phyloP scores from a whole-genome alignment of 2,888 invertebrate species.

The Epinotia nisella region DNA sequence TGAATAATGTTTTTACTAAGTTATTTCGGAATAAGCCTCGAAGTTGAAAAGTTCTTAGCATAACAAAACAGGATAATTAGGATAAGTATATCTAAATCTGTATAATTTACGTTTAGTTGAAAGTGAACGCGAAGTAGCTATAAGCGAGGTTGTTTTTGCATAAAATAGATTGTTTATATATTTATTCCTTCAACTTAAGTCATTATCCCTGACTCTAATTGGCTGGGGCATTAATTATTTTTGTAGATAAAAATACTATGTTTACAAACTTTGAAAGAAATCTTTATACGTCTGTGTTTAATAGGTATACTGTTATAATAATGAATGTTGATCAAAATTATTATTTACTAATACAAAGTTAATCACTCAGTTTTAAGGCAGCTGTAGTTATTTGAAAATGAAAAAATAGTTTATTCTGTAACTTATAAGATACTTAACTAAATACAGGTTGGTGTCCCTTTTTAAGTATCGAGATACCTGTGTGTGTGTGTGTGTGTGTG shows the following conservation, averaged over 20 bases:
- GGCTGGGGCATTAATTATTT: slow-evolving; percentile 14
- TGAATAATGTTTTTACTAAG: slow-evolving; percentile 1
- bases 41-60: slow-evolving; percentile 1
- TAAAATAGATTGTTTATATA: not conserved
- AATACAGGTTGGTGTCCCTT: too few relatives aligned
- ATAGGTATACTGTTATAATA: too few relatives aligned
- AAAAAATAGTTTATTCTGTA: too few relatives aligned
- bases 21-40: slow-evolving; percentile 1
- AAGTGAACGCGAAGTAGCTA: not conserved
- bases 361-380: too few relatives aligned
- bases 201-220: slow-evolving; percentile 34
- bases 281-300: too few relatives aligned
- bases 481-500: too few relatives aligned
- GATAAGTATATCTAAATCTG: not conserved
- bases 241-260: not conserved
- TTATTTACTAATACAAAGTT: too few relatives aligned
- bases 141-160: not conserved
- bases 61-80: slow-evolving; percentile 1
- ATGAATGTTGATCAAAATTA: too few relatives aligned
- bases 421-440: too few relatives aligned
- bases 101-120: not conserved
- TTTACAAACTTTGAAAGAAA: not conserved
- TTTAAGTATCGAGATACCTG: too few relatives aligned
- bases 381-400: too few relatives aligned
- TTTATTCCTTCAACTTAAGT: slow-evolving; percentile 21